Conservation (phyloP, 2,888 invertebrate species). For the Physocephala rufipes region DNA sequence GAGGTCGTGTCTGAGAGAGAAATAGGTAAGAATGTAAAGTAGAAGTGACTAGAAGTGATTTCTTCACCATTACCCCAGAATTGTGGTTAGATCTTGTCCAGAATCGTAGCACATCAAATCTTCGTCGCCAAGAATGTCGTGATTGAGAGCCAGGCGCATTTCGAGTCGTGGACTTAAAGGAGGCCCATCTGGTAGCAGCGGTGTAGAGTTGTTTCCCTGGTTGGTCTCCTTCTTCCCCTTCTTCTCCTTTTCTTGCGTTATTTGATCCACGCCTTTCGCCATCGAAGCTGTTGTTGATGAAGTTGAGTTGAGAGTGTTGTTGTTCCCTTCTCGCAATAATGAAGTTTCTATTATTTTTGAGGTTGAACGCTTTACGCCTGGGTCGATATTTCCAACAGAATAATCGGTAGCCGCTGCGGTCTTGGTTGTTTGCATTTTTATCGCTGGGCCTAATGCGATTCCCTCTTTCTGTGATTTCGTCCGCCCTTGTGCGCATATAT, state of each 20-base stretch:
- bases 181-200: constrained; percentile 57
- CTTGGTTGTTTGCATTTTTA: constrained; percentile 17
- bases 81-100: constrained; percentile 67
- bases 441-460: not conserved
- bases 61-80: constrained; percentile 61
- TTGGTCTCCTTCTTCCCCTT: constrained; percentile 41
- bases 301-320: constrained; percentile 56
- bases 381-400: constrained; percentile 49
- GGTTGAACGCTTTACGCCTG: constrained; percentile 55
- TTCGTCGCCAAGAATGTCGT: constrained; percentile 69
- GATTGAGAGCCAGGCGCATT: constrained; percentile 72
- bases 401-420: constrained; percentile 44
- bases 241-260: constrained; percentile 34
- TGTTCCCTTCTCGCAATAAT: constrained; percentile 59
- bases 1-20: constrained; percentile 64
- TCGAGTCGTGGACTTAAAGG: constrained; percentile 73
- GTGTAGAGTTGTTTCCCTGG: constrained; percentile 43
- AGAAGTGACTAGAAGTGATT: not conserved
- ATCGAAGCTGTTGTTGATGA: constrained; percentile 64
- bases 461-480: constrained; percentile 40
- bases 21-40: not conserved
- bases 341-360: constrained; percentile 65
- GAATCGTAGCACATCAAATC: constrained; percentile 67
- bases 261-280: constrained; percentile 49
- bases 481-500: constrained; percentile 42